Evolutionary conservation across 2,888 invertebrate genomes (phyloP), one percentile per base, ranked within the genome.

Genomic region (Apamea anceps): DNA sequence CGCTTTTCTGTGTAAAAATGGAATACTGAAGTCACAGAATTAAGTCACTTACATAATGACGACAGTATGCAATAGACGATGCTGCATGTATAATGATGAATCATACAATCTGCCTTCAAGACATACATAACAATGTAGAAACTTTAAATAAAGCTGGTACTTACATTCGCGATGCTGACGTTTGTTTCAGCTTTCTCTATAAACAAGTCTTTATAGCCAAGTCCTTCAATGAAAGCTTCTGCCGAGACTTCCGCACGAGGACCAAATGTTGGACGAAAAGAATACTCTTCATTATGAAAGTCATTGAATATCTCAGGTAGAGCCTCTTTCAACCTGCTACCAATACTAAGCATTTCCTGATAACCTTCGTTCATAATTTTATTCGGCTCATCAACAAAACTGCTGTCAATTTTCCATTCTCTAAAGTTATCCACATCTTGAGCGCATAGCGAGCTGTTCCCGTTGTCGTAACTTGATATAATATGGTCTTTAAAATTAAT

Each of bases 261-360:
- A 1, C 96, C 97, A 67, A 95, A 93, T 0, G 97, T 97, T 81
- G 97, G 95, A 62, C 97, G 96, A 89, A 98, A 97, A 96, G 97
- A 90, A 63, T 94, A 95, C 77, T 96, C 92, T 72, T 92, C 92
- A 74, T 95, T 92, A 60, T 94, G 93, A 79, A 97, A 97, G n/a
- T 95, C 93, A 72, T 88, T 95, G 72, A 95, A 93, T 77, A 98
- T 88, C 65, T 88, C 86, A n/a, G 94, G 91, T 80, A 93, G 93
- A 25, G 93, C 91, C 79, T 93, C 88, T 85, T 90, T 93, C 67
- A 95, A 85, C 77, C 95, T 92, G 77, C 91, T 91, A 42, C 93
- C 98, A 37, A 98, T 95, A 79, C 97, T 96, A 84, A 96, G 96
- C 89, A 98, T 93, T 92, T 98, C 98, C 85, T 97, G 97, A 89